A percentile compares a stretch with the other conserved stretches of the same genome.
Conservation (phyloP, 1,140 invertebrate species). For the Dermatophagoides farinae region DNA sequence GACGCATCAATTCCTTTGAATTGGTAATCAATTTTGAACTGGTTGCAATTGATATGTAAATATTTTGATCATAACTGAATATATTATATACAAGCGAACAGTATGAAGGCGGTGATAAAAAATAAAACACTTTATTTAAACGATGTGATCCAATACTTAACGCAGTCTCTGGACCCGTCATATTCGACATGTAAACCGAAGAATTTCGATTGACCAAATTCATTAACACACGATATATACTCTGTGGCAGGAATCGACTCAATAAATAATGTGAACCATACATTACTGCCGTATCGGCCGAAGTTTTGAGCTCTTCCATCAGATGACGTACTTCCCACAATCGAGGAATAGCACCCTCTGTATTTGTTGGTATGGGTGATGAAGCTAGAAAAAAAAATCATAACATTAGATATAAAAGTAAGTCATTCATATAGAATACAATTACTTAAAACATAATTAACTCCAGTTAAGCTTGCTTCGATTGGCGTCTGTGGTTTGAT, state of each 20-base stretch:
- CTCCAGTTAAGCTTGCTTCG: conserved; percentile 10
- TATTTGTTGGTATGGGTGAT: conserved; percentile 30
- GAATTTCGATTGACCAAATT: conserved; percentile 21
- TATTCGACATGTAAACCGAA: conserved; percentile 29
- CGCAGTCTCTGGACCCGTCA: conserved; percentile 30
- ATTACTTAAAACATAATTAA: conserved; percentile 16
- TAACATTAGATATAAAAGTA: not conserved
- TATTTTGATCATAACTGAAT: conserved; percentile 27
- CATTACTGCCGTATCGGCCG: conserved; percentile 32
- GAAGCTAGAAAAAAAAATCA: conserved; percentile 4
- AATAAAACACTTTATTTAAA: conserved; percentile 31
- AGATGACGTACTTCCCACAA: conserved; percentile 34
- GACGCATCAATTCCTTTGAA: not conserved
- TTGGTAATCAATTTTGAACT: conserved; percentile 7
- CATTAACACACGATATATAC: conserved; percentile 20
- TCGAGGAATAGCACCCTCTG: conserved; percentile 37
- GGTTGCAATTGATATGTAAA: conserved; percentile 2
- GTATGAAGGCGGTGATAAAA: conserved; percentile 27
- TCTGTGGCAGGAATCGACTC: conserved; percentile 22
- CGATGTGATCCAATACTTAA: conserved; percentile 26
- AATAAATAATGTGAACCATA: conserved; percentile 29
- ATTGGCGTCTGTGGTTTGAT: conserved; percentile 12
- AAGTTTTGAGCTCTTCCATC: conserved; percentile 31
- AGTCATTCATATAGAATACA: not conserved
- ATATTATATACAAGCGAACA: conserved; percentile 32